Percentiles rank a stretch among this genome's conserved stretches.
phyloP scores from a whole-genome alignment of 2,888 invertebrate genomes.

The Epistrophella euchroma region DNA sequence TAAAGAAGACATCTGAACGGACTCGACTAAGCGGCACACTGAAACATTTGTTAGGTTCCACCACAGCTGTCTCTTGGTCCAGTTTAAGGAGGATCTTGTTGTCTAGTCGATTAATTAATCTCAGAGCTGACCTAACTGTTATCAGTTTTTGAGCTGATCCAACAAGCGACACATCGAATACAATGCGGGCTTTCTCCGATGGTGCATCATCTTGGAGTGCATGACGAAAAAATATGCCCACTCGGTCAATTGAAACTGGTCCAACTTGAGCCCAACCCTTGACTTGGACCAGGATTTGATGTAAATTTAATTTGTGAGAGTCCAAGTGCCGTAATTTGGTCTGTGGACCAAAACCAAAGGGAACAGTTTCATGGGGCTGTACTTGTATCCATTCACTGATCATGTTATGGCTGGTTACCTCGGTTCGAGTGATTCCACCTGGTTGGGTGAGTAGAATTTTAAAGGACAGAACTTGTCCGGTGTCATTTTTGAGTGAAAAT shows the following conservation, averaged over 20 bases:
- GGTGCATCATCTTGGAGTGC: conserved; percentile 82
- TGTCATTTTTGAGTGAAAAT: conserved; percentile 95
- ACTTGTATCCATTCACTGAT: conserved; percentile 89
- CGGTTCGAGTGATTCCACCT: conserved; percentile 85
- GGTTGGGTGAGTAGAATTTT: conserved; percentile 91
- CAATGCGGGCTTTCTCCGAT: conserved; percentile 89
- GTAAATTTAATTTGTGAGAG: conserved; percentile 91
- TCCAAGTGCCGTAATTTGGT: conserved; percentile 89
- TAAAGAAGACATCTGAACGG: conserved; percentile 89
- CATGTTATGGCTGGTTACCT: conserved; percentile 80
- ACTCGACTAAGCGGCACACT: conserved; percentile 92
- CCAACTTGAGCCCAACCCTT: conserved; percentile 94
- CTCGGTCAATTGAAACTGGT: conserved; percentile 97
- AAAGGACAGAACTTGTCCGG: conserved; percentile 94
- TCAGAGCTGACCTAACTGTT: conserved; percentile 95
- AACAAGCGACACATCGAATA: conserved; percentile 95
- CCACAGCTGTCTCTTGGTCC: conserved; percentile 84
- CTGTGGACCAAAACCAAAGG: conserved; percentile 93
- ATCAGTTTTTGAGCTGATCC: conserved; percentile 95
- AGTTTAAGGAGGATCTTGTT: conserved; percentile 90
- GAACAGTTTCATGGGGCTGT: conserved; percentile 89
- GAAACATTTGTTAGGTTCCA: conserved; percentile 86
- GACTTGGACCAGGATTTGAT: conserved; percentile 94
- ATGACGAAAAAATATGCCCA: conserved; percentile 96
- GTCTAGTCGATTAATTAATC: conserved; percentile 90